A percentile compares a stretch with the other conserved stretches of the same genome.
Conservation (phyloP, 2,113 vertebrate genomes). For the Lasiurus borealis region DNA sequence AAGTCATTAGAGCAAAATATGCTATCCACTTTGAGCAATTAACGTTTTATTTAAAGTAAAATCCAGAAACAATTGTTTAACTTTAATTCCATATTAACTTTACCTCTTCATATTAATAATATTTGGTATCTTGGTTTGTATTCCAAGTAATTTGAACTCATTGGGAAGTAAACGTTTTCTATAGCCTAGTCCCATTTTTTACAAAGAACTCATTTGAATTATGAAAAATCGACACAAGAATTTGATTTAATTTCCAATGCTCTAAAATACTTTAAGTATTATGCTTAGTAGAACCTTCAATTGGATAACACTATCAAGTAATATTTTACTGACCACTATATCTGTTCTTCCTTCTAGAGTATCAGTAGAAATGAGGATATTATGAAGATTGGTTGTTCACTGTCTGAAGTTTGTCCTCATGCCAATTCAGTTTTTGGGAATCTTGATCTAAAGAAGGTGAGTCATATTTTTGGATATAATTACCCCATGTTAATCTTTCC, state of each 20-base stretch:
- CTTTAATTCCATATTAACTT: not conserved
- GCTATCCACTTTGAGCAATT: not conserved
- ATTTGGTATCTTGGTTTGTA: conserved; percentile 37
- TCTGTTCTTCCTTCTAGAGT: conserved; percentile 67
- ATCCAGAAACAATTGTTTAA: not conserved
- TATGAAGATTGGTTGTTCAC: conserved; percentile 74
- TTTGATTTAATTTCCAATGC: conserved; percentile 10
- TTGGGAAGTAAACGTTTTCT: conserved; percentile 41
- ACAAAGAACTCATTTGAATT: conserved; percentile 33
- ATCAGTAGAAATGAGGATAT: conserved; percentile 82
- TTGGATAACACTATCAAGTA: not conserved
- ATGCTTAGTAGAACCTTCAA: not conserved
- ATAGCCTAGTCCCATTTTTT: conserved; percentile 41
- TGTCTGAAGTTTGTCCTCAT: conserved; percentile 85
- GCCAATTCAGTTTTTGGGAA: conserved; percentile 84
- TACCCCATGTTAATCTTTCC: not conserved
- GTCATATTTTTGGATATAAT: conserved; percentile 41
- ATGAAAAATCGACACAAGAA: conserved; percentile 33
- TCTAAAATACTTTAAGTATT: conserved; percentile 3
- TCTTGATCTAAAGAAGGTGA: conserved; percentile 85
- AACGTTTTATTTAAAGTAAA: conserved; percentile 37
- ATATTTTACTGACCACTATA: not conserved
- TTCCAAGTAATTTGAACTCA: conserved; percentile 23
- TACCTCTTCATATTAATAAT: not conserved
- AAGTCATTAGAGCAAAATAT: conserved; percentile 5